phyloP scores from a whole-genome alignment of 2,113 vertebrate genomes.

The Paracanthobrama guichenoti region DNA sequence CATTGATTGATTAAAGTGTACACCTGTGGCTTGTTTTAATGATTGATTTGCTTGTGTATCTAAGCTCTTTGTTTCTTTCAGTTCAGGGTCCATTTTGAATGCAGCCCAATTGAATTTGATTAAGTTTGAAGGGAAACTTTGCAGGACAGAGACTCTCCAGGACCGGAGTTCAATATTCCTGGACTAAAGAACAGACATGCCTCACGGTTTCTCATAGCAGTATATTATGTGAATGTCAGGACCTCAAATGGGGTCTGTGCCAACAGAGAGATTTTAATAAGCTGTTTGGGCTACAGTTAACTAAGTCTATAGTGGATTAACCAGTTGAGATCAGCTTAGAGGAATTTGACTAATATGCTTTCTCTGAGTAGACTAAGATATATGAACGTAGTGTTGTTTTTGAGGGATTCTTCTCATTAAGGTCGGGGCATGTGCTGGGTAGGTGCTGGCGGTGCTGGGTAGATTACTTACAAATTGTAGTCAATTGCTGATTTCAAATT shows the following conservation, averaged over 20 bases:
- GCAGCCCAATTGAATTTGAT: neutral
- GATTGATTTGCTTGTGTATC: too few relatives aligned
- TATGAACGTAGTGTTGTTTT: neutral
- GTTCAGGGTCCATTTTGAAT: too few relatives aligned
- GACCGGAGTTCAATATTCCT: neutral
- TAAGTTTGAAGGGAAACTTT: neutral
- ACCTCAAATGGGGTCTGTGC: neutral
- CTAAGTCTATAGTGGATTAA: neutral
- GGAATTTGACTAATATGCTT: constrained; percentile 16
- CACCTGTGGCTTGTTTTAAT: too few relatives aligned
- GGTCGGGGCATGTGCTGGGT: neutral
- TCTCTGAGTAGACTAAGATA: neutral
- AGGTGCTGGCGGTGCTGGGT: neutral
- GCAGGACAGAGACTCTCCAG: neutral
- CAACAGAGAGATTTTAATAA: constrained; percentile 28
- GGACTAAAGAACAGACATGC: neutral
- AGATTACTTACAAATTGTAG: neutral
- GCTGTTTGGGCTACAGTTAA: constrained; percentile 21
- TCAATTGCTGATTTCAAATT: neutral
- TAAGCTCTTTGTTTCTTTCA: too few relatives aligned
- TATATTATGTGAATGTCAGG: neutral
- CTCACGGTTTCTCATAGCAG: neutral
- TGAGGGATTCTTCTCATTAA: neutral
- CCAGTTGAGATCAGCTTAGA: constrained; percentile 16
- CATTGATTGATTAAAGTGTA: too few relatives aligned